Conservation (phyloP, 2,888 invertebrate genomes). For the Tubulanus polymorphus region DNA sequence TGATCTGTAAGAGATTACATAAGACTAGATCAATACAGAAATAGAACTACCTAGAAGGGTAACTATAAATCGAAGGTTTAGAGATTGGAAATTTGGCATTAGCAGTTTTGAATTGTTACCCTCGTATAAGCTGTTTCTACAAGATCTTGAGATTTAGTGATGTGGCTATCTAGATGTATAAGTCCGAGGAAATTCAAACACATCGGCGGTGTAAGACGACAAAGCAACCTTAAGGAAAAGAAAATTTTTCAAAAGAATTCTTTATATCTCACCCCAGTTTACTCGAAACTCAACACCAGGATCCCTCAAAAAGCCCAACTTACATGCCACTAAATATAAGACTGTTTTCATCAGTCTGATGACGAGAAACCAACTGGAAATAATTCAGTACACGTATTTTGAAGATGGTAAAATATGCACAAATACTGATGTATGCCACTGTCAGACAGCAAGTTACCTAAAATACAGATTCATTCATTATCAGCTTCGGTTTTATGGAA, state of each 20-base stretch:
- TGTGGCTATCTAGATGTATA: slow-evolving; percentile 95
- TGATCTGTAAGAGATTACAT: no score
- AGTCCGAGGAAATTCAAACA: slow-evolving; percentile 96
- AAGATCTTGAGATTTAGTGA: slow-evolving; percentile 25
- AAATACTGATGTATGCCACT: slow-evolving; percentile 92
- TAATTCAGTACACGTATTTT: slow-evolving; percentile 93
- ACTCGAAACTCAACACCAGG: not conserved
- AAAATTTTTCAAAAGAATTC: no score
- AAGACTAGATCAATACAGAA: no score
- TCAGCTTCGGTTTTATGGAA: no score
- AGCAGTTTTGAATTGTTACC: no score
- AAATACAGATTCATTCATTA: no score
- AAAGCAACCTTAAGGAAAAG: slow-evolving; percentile 63
- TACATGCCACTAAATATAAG: slow-evolving; percentile 97
- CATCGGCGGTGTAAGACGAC: slow-evolving; percentile 94
- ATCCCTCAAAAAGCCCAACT: slow-evolving; percentile 35
- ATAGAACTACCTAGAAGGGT: no score
- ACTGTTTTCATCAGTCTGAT: slow-evolving; percentile 98
- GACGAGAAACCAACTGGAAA: slow-evolving; percentile 94
- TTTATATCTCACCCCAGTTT: no score
- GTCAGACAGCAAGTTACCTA: slow-evolving; percentile 85
- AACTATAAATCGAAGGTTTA: no score
- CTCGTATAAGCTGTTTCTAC: slow-evolving; percentile 88
- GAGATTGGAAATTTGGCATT: no score
- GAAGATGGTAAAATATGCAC: slow-evolving; percentile 96